Evolutionary conservation across 2,888 invertebrate species (phyloP).

Genomic region (Mylabris sibirica): DNA sequence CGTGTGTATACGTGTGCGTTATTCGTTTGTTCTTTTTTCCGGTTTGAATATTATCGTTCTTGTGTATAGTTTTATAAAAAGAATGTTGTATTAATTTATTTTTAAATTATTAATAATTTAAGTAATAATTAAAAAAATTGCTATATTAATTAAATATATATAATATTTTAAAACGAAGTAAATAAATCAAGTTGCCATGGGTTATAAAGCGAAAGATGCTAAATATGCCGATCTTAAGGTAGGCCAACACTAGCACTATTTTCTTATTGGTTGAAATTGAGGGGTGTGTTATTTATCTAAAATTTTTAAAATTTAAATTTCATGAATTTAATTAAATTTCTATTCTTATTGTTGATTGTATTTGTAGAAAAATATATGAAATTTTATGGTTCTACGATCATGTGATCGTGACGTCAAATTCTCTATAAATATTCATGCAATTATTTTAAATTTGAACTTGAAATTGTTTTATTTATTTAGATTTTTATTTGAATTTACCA

Average conservation of each 20-base stretch:
- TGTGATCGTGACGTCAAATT: not conserved
- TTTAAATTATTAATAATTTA: not conserved
- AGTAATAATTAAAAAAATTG: not conserved
- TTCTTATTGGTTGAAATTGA: not conserved
- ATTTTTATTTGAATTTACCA: too few relatives aligned
- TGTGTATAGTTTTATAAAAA: too few relatives aligned
- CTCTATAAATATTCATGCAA: not conserved
- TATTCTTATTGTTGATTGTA: not conserved
- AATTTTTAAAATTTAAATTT: not conserved
- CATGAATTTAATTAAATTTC: not conserved
- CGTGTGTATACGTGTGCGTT: not conserved
- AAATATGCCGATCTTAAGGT: slow-evolving; percentile 7
- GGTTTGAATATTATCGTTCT: too few relatives aligned
- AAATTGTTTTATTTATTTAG: not conserved
- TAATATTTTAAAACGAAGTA: not conserved
- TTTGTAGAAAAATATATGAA: too few relatives aligned
- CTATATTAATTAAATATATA: not conserved
- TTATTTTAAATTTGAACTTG: not conserved
- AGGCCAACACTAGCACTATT: not conserved
- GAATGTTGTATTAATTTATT: not conserved
- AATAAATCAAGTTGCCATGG: not conserved
- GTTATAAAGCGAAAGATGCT: not conserved
- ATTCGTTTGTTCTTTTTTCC: not conserved
- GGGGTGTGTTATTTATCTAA: not conserved
- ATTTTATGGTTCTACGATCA: not conserved